Evolutionary conservation across 2,797 vertebrate species (phyloP).

Genomic region (Neomorphus geoffroyi): DNA sequence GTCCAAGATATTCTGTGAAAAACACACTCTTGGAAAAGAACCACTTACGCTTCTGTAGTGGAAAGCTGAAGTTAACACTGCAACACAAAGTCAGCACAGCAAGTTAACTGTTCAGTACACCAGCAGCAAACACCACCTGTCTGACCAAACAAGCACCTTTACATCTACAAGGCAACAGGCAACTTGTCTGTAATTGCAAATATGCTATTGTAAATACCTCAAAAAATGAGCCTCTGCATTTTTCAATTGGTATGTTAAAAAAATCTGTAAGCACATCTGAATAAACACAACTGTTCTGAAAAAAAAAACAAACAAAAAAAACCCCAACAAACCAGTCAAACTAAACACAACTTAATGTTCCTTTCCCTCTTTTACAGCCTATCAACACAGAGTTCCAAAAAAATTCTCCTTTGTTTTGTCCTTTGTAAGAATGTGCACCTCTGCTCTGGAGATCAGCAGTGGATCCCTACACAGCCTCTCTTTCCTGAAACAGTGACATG

Average conservation of each 20-base stretch:
- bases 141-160: background rate
- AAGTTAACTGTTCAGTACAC: background rate
- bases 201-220: background rate
- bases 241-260: background rate
- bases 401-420: background rate
- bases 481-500: background rate
- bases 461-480: background rate
- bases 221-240: background rate
- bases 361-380: background rate
- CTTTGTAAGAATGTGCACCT: background rate
- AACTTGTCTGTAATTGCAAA: background rate
- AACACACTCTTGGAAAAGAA: background rate
- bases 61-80: no score
- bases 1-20: background rate
- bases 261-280: background rate
- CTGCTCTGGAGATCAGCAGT: background rate
- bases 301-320: no score
- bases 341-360: background rate
- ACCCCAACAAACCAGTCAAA: no score
- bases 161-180: background rate
- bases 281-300: background rate
- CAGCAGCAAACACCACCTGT: background rate
- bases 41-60: no score
- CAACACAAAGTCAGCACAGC: background rate
- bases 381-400: background rate